A percentile compares a stretch with the other conserved stretches of the same genome.
Evolutionary conservation across 2,113 vertebrate genomes (phyloP).

Genomic region (Ibidorhyncha struthersii): DNA sequence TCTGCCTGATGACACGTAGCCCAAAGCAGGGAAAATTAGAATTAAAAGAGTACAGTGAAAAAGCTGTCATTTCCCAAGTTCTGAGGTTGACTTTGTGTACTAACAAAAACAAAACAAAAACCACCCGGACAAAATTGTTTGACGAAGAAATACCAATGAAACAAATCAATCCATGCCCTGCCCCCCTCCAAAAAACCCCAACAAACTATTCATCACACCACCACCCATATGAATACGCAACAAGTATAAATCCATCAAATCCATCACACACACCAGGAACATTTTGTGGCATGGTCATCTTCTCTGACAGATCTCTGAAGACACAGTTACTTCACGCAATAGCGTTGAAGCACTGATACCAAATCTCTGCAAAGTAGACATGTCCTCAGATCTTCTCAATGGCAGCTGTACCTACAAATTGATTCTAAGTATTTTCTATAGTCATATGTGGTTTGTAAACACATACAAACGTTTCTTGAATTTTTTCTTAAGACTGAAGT

Average conservation of each 20-base stretch:
- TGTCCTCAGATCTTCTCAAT: background rate
- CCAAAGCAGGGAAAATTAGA: background rate
- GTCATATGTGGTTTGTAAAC: background rate
- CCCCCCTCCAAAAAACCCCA: rapidly evolving
- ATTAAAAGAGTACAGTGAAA: background rate
- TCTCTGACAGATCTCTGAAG: background rate
- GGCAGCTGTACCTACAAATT: background rate
- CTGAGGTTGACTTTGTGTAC: background rate
- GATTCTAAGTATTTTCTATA: background rate
- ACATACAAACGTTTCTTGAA: rapidly evolving
- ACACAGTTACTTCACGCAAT: background rate
- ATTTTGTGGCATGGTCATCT: background rate
- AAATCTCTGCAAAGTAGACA: background rate
- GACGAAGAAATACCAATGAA: background rate
- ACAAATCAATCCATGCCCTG: background rate
- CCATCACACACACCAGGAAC: background rate
- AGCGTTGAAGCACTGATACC: background rate
- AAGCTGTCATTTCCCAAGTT: background rate
- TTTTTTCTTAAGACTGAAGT: background rate
- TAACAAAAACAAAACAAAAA: background rate
- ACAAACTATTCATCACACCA: background rate
- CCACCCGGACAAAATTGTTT: background rate
- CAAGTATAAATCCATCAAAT: background rate
- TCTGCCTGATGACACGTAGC: background rate
- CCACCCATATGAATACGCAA: background rate